Evolutionary conservation across 2,113 vertebrate genomes (phyloP).

Genomic region (Zosterops borbonicus): DNA sequence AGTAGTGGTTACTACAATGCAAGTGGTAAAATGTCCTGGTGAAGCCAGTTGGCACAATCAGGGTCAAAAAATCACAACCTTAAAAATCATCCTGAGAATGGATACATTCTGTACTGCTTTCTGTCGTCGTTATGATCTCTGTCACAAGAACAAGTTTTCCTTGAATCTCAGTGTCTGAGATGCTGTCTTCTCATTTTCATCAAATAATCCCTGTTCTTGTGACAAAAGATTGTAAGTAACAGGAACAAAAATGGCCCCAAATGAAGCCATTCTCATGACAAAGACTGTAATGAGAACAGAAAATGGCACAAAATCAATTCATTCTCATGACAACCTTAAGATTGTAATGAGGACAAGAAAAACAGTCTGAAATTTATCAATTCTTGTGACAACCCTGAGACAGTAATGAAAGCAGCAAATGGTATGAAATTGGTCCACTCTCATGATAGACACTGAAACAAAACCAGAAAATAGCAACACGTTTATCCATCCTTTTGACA

Average conservation of each 20-base stretch:
- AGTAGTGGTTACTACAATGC: background rate
- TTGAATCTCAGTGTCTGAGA: conserved; percentile 44
- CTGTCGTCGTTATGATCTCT: conserved; percentile 48
- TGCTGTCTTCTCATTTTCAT: conserved; percentile 58
- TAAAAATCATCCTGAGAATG: conserved; percentile 24
- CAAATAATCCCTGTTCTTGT: conserved; percentile 60
- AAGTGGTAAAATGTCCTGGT: background rate
- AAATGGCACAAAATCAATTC: conserved; percentile 77
- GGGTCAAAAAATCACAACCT: conserved; percentile 33
- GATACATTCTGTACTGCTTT: conserved; percentile 34
- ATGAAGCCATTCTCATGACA: conserved; percentile 76
- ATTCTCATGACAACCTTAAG: conserved; percentile 78
- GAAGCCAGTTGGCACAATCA: background rate
- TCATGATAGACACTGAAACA: conserved; percentile 68
- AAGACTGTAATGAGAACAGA: conserved; percentile 75
- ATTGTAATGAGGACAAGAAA: conserved; percentile 82
- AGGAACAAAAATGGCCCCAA: conserved; percentile 68
- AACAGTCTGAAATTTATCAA: conserved; percentile 81
- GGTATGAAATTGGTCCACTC: conserved; percentile 73
- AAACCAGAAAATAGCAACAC: conserved; percentile 66
- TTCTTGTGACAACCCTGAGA: conserved; percentile 79
- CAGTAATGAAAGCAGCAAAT: conserved; percentile 74
- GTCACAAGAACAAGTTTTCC: conserved; percentile 48
- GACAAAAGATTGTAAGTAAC: conserved; percentile 59
- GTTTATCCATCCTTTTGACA: conserved; percentile 67